These are phyloP conservation scores for Peromyscus californicus DNA, from an alignment of 2,113 vertebrate species.

Conservation along the genomic window DNA sequence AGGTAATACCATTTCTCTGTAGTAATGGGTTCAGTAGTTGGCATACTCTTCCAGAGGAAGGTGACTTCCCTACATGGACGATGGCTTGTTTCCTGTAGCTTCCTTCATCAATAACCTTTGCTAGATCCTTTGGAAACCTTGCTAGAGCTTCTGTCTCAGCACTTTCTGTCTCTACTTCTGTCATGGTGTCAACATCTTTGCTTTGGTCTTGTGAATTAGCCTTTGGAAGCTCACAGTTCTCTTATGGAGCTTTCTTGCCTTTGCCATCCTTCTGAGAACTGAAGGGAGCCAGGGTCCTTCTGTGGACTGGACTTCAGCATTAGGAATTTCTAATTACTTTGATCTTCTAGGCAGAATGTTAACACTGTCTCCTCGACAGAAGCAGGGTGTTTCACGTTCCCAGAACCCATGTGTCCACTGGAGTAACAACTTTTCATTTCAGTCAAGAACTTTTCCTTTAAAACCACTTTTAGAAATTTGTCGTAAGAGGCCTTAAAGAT, in stretches of 20 bases:
- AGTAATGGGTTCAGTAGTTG: neutral
- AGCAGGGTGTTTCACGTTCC: too few species aligned
- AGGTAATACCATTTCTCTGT: neutral
- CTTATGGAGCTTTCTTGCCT: fast-evolving
- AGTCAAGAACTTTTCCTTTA: neutral
- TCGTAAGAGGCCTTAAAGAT: neutral
- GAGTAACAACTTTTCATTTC: neutral
- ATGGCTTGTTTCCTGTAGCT: neutral
- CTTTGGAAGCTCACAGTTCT: neutral
- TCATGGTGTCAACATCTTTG: neutral
- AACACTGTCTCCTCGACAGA: neutral
- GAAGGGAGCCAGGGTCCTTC: neutral
- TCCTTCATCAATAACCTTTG: neutral
- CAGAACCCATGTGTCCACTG: neutral
- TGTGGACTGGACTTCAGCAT: neutral
- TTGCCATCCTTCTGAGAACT: neutral
- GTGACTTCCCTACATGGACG: neutral
- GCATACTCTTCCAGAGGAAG: neutral
- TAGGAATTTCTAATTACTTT: neutral
- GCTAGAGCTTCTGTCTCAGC: neutral
- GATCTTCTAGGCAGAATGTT: neutral
- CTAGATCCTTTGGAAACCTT: neutral
- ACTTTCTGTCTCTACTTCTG: neutral
- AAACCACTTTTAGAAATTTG: neutral
- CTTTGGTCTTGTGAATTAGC: neutral